Evolutionary conservation across 1,140 invertebrate genomes (phyloP).

Genomic region (Microplitis demolitor): DNA sequence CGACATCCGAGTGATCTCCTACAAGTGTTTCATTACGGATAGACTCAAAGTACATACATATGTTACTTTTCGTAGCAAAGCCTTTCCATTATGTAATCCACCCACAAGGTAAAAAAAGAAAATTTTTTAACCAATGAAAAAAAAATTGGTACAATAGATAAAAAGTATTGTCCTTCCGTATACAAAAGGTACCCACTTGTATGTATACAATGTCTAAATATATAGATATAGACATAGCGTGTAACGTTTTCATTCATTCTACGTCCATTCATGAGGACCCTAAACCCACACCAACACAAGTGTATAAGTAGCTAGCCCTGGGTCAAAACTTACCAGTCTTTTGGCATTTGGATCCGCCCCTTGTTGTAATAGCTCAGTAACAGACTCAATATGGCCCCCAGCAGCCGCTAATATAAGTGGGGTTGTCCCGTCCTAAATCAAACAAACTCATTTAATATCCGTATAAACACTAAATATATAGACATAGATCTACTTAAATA

Average conservation of each 20-base stretch:
- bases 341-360: constrained; percentile 83
- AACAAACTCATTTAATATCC: neutral
- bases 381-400: constrained; percentile 86
- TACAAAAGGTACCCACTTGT: too few relatives aligned
- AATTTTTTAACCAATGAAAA: too few relatives aligned
- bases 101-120: too few relatives aligned
- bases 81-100: too few relatives aligned
- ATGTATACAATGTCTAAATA: neutral
- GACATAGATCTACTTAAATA: too few relatives aligned
- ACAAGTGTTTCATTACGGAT: too few relatives aligned
- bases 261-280: constrained; percentile 16
- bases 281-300: neutral
- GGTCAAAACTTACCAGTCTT: constrained; percentile 70
- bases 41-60: too few relatives aligned
- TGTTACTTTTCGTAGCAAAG: too few relatives aligned
- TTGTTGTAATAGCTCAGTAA: constrained; percentile 83
- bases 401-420: constrained; percentile 88
- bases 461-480: neutral
- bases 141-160: too few relatives aligned
- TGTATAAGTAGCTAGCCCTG: neutral
- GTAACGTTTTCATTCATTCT: constrained; percentile 13
- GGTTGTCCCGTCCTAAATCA: constrained; percentile 86
- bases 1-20: too few relatives aligned
- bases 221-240: neutral
- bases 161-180: too few relatives aligned